Evolutionary conservation across 2,113 vertebrate genomes (phyloP).

Genomic region (Heptranchias perlo): DNA sequence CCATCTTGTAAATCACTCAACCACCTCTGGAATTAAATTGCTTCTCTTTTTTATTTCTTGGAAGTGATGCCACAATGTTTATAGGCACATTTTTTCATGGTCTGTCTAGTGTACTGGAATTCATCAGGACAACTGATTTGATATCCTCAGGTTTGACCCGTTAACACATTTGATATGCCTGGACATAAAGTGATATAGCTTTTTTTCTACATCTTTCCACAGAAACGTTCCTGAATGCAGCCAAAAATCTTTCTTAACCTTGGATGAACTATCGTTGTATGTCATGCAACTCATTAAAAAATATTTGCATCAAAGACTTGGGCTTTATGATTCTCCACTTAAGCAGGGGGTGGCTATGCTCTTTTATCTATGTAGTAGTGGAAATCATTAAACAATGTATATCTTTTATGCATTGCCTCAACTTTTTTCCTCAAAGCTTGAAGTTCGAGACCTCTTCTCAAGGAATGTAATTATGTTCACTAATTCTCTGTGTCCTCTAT

Average conservation of each 20-base stretch:
- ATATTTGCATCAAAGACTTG: not conserved
- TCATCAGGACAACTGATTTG: not conserved
- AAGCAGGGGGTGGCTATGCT: not conserved
- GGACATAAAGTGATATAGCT: not conserved
- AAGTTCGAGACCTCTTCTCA: not conserved
- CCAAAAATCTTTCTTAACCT: not conserved
- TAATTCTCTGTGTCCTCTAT: not conserved
- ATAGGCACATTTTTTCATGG: not conserved
- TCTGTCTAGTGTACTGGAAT: not conserved
- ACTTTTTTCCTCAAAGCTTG: not conserved
- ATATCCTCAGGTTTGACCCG: not conserved
- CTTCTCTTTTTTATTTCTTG: not conserved
- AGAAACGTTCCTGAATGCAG: not conserved
- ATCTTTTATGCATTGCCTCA: not conserved
- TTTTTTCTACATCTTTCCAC: not conserved
- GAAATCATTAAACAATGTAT: not conserved
- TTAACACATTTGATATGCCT: not conserved
- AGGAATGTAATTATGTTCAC: not conserved
- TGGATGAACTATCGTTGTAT: not conserved
- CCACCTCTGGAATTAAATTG: constrained; percentile 30
- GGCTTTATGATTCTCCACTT: not conserved
- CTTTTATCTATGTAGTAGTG: not conserved
- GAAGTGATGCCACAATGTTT: not conserved
- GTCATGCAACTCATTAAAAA: not conserved
- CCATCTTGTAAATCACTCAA: constrained; percentile 8